phyloP scores from a whole-genome alignment of 2,888 invertebrate genomes.

The Lasioglossum morio region DNA sequence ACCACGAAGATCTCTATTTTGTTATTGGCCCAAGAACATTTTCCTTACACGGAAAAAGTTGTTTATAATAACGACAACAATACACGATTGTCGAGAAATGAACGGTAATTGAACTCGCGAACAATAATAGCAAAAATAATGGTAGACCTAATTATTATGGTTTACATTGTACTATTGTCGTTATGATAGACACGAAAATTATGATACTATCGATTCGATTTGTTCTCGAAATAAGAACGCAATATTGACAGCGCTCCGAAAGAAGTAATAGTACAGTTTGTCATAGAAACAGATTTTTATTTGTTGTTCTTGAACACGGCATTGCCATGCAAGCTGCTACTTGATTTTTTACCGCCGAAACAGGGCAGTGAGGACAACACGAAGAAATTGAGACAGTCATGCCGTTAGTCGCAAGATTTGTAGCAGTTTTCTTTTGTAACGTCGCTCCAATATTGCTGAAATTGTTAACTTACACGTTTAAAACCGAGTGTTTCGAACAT shows the following conservation, averaged over 20 bases:
- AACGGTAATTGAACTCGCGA: not conserved
- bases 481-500: not conserved
- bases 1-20: slow-evolving; percentile 15
- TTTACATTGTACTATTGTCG: slow-evolving; percentile 23
- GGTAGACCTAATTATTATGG: not conserved
- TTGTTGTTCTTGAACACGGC: slow-evolving; percentile 26
- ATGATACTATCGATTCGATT: slow-evolving; percentile 16
- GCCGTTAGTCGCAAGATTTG: slow-evolving; percentile 33
- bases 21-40: slow-evolving; percentile 29
- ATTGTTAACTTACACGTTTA: not conserved
- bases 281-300: slow-evolving; percentile 44
- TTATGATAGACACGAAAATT: slow-evolving; percentile 16
- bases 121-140: not conserved
- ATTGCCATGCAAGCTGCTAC: slow-evolving; percentile 22
- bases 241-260: slow-evolving; percentile 26
- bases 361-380: slow-evolving; percentile 34
- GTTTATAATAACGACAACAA: slow-evolving; percentile 12
- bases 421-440: slow-evolving; percentile 23
- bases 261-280: slow-evolving; percentile 22
- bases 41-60: not conserved
- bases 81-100: not conserved
- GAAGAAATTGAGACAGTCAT: slow-evolving; percentile 37
- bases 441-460: slow-evolving; percentile 40
- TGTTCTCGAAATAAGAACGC: not conserved
- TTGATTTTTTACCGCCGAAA: slow-evolving; percentile 15